Percentiles rank a stretch among this genome's conserved stretches.
Evolutionary conservation across 2,113 vertebrate genomes (phyloP).

Genomic region (Toxotes jaculatrix): DNA sequence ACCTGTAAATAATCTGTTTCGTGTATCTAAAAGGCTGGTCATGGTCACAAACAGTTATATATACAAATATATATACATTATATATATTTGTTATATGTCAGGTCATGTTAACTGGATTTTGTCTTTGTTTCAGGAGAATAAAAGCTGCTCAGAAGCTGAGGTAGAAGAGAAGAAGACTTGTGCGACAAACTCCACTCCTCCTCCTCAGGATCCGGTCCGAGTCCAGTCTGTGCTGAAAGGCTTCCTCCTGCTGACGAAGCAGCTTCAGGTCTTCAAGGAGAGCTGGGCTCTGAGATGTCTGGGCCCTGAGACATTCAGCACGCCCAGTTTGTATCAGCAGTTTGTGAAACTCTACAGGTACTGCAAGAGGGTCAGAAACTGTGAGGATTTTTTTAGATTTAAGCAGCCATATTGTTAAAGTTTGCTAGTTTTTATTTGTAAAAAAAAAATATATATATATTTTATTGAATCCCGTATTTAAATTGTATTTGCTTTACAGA

Average conservation of each 20-base stretch:
- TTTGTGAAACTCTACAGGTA: slow-evolving; percentile 82
- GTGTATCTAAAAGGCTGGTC: not conserved
- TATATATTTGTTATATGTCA: not conserved
- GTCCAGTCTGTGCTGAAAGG: slow-evolving; percentile 72
- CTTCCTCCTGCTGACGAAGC: slow-evolving; percentile 86
- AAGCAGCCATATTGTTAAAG: too few relatives aligned
- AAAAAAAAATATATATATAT: too few relatives aligned
- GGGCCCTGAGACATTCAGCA: slow-evolving; percentile 55
- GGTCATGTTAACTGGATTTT: not conserved
- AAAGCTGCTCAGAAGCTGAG: slow-evolving; percentile 7
- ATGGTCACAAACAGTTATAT: not conserved
- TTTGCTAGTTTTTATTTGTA: too few relatives aligned
- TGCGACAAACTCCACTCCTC: not conserved
- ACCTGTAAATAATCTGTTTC: too few relatives aligned
- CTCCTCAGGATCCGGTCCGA: slow-evolving; percentile 19
- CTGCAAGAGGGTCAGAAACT: not conserved
- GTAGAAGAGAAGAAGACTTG: not conserved
- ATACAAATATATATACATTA: too few relatives aligned
- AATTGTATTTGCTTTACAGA: slow-evolving; percentile 62
- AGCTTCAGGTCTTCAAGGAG: slow-evolving; percentile 84
- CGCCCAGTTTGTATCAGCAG: slow-evolving; percentile 63
- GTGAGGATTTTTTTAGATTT: not conserved
- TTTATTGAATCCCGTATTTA: not conserved
- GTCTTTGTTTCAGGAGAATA: slow-evolving; percentile 15
- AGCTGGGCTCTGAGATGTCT: slow-evolving; percentile 80